Conservation (phyloP, 2,797 vertebrate species). For the Sebastes steindachneri region DNA sequence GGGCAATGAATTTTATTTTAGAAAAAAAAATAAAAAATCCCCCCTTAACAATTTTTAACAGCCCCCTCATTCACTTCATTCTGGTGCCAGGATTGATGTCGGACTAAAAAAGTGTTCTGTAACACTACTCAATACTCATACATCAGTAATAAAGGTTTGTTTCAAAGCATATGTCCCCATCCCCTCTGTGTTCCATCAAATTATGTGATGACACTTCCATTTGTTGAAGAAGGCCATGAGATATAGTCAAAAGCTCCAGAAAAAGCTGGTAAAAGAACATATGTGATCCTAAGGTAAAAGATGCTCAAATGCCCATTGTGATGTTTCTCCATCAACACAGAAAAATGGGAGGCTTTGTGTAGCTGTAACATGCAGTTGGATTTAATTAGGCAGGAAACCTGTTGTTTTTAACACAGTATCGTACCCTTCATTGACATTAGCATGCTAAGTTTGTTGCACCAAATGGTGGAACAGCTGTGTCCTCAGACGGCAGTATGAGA, state of each 20-base stretch:
- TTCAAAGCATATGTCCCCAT: neutral
- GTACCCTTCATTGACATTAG: neutral
- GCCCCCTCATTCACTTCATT: neutral
- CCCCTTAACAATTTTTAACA: neutral
- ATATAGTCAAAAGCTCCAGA: neutral
- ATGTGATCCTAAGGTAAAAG: neutral
- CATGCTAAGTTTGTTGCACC: neutral
- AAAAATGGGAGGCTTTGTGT: neutral
- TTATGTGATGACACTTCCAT: neutral
- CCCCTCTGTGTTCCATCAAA: neutral
- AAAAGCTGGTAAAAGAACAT: neutral
- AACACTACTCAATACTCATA: neutral
- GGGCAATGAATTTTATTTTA: neutral
- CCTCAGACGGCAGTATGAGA: neutral
- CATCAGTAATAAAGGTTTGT: neutral
- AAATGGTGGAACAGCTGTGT: constrained; percentile 2
- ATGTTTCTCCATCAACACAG: neutral
- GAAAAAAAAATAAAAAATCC: neutral
- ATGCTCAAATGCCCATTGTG: neutral
- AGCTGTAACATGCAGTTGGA: neutral
- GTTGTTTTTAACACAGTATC: neutral
- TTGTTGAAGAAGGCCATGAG: neutral
- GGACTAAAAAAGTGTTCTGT: no score
- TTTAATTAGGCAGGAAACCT: neutral
- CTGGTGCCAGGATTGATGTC: no score